Percentiles rank a stretch among this genome's conserved stretches.
Conservation (phyloP, 2,113 vertebrate genomes). For the Cochlearius cochlearius region DNA sequence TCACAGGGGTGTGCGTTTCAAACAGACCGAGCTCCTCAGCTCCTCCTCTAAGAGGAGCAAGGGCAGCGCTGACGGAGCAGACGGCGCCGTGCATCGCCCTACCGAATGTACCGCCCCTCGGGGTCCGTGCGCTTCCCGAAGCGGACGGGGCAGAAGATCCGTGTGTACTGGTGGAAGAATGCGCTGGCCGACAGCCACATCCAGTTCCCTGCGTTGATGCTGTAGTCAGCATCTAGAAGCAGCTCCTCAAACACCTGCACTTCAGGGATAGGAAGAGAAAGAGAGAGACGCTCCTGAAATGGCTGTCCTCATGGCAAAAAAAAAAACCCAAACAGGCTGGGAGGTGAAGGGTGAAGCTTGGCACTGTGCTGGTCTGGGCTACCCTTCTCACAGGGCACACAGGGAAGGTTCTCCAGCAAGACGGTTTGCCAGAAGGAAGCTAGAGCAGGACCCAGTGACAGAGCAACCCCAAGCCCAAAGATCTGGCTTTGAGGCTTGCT, state of each 20-base stretch:
- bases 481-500: neutral
- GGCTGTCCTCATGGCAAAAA: neutral
- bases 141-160: constrained; percentile 62
- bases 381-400: neutral
- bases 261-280: neutral
- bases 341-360: neutral
- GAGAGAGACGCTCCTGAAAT: neutral
- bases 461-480: neutral
- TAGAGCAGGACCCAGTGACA: neutral
- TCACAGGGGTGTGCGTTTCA: neutral
- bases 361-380: neutral
- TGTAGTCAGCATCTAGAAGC: constrained; percentile 70
- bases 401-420: neutral
- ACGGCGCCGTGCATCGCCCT: accelerated
- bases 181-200: constrained; percentile 71
- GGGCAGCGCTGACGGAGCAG: neutral
- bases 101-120: constrained; percentile 55
- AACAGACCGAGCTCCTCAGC: neutral
- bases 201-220: constrained; percentile 69
- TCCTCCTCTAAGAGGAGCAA: neutral
- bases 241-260: constrained; percentile 69
- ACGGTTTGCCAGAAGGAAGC: neutral
- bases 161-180: constrained; percentile 65
- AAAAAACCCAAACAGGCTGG: neutral
- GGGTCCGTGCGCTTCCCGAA: constrained; percentile 67